Percentiles rank a stretch among this genome's conserved stretches.
These are phyloP conservation scores for Pantherophis guttatus DNA, from an alignment of 2,113 vertebrate species.

Conservation along the genomic window DNA sequence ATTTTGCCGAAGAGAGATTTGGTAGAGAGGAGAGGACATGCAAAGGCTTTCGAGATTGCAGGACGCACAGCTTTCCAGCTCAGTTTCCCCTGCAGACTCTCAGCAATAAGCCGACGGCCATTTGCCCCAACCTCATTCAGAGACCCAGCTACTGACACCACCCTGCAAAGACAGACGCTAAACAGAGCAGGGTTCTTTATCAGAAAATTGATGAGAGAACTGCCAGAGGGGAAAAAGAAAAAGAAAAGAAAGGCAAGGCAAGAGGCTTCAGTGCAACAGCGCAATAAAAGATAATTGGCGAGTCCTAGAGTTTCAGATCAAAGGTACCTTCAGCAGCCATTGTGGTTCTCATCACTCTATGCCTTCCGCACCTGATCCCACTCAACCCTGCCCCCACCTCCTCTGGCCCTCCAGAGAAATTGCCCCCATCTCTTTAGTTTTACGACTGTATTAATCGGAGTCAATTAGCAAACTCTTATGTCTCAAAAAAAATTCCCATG, in stretches of 20 bases:
- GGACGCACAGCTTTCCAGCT: background rate
- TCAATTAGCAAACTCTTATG: background rate
- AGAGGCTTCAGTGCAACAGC: background rate
- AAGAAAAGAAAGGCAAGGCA: background rate
- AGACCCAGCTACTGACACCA: background rate
- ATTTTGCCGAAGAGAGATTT: background rate
- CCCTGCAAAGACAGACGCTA: background rate
- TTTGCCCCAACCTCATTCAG: background rate
- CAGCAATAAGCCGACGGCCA: background rate
- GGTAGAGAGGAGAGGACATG: background rate
- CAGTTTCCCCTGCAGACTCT: background rate
- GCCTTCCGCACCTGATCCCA: background rate
- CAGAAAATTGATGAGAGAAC: background rate
- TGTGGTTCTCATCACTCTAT: constrained; percentile 28
- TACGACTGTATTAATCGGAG: constrained; percentile 13
- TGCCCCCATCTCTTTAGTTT: background rate
- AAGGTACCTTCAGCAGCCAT: background rate
- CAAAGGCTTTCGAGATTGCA: background rate
- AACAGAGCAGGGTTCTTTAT: background rate
- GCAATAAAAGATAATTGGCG: constrained; percentile 4
- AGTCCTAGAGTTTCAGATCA: background rate
- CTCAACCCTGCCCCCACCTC: background rate
- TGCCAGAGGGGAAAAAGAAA: background rate
- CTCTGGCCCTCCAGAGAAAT: background rate
- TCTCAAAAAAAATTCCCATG: background rate